phyloP scores from a whole-genome alignment of 2,113 vertebrate species.

The Apodemus speciosus region DNA sequence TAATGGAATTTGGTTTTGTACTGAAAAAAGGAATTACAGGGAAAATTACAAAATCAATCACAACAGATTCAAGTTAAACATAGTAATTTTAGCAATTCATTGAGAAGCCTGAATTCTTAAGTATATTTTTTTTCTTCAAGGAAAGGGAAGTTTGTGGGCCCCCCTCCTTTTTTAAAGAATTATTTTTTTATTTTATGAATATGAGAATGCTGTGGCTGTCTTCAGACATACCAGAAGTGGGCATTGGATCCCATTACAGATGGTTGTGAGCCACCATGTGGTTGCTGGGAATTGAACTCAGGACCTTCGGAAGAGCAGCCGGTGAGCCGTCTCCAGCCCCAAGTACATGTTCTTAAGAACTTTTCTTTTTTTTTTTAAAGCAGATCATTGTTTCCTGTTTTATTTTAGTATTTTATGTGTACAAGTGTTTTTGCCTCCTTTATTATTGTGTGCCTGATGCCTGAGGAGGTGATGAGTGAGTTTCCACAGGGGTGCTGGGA shows the following conservation, averaged over 20 bases:
- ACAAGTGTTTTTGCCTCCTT: background rate
- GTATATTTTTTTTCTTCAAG: too few species aligned
- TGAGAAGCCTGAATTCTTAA: background rate
- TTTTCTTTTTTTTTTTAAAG: background rate
- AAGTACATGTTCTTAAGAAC: background rate
- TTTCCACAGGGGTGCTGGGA: background rate
- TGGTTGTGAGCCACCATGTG: too few species aligned
- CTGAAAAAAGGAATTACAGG: background rate
- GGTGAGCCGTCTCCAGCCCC: background rate
- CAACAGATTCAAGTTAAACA: slow-evolving; percentile 49
- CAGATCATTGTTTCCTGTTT: background rate
- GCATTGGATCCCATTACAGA: too few species aligned
- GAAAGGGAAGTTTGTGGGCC: too few species aligned
- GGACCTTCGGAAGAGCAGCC: too few species aligned
- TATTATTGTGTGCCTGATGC: background rate
- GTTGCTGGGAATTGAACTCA: too few species aligned
- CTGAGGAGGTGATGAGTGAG: background rate
- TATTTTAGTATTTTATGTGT: background rate
- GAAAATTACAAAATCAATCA: background rate
- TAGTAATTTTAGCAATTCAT: slow-evolving; percentile 12
- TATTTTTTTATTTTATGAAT: too few species aligned
- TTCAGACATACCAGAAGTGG: too few species aligned
- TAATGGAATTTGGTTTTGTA: slow-evolving; percentile 35
- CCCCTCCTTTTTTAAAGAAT: too few species aligned
- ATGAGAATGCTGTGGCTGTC: too few species aligned